Percentiles rank a stretch among this genome's conserved stretches.
phyloP scores from a whole-genome alignment of 1,140 invertebrate genomes.

The Brachionus paranguensis region DNA sequence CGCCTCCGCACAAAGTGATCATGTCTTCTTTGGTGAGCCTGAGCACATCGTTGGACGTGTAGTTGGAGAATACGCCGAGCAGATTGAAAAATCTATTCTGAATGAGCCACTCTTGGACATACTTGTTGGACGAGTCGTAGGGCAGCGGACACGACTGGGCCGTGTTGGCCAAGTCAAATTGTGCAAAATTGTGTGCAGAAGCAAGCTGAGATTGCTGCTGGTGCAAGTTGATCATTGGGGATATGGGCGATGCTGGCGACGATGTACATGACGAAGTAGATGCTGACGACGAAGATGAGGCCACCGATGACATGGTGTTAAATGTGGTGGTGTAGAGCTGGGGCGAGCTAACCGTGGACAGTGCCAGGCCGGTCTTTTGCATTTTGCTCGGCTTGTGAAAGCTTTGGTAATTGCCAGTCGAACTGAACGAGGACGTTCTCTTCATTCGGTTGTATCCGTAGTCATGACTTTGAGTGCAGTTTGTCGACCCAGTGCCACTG shows the following conservation, averaged over 20 bases:
- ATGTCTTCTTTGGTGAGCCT: slow-evolving; percentile 28
- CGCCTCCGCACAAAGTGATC: not conserved
- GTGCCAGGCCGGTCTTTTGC: not conserved
- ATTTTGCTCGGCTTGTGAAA: not conserved
- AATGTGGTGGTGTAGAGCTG: not conserved
- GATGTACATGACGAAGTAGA: not conserved
- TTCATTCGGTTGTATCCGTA: not conserved
- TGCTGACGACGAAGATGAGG: not conserved
- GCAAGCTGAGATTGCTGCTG: not conserved
- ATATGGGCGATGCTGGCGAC: not conserved
- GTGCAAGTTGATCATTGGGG: not conserved
- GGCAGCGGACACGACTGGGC: not conserved
- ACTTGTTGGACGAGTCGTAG: not conserved
- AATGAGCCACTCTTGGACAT: slow-evolving; percentile 29
- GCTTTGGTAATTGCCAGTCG: not conserved
- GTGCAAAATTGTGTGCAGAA: not conserved
- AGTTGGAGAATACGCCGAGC: not conserved
- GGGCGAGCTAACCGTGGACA: not conserved
- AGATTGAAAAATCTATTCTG: slow-evolving; percentile 31
- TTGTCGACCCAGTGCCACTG: not conserved
- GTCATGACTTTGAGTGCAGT: not conserved
- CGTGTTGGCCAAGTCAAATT: not conserved
- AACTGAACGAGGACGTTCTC: not conserved
- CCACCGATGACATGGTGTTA: slow-evolving; percentile 7
- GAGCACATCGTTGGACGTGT: slow-evolving; percentile 19